These are phyloP conservation scores for Rallus limicola DNA, from an alignment of 2,113 vertebrate genomes.

Conservation along the genomic window DNA sequence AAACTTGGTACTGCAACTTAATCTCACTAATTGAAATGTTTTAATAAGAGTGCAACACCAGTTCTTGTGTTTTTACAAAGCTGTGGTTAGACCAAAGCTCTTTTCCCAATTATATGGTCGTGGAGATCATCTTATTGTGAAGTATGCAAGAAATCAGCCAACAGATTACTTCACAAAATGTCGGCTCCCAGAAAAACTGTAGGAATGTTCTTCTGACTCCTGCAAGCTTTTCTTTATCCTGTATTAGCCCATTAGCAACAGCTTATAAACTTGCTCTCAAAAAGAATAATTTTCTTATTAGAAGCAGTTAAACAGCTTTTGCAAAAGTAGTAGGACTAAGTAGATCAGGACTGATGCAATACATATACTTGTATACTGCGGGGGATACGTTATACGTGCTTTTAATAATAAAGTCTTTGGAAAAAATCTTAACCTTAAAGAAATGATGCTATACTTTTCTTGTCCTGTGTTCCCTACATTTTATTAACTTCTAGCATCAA, in stretches of 20 bases:
- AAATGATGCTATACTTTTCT: neutral
- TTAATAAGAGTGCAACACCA: neutral
- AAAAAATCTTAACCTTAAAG: neutral
- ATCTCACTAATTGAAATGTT: neutral
- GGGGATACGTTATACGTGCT: neutral
- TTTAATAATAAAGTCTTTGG: conserved; percentile 9
- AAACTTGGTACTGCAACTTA: neutral
- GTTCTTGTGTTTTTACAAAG: neutral
- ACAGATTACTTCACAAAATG: neutral
- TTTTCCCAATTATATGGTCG: neutral
- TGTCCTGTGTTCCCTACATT: neutral
- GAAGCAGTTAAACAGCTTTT: neutral
- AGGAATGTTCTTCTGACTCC: neutral
- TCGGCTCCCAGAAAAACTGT: neutral
- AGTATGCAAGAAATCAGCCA: neutral
- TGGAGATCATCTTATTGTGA: neutral
- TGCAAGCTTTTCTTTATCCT: neutral
- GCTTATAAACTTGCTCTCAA: neutral
- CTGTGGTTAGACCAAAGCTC: neutral
- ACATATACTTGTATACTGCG: neutral
- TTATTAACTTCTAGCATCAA: neutral
- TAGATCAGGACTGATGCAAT: neutral
- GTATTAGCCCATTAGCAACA: neutral
- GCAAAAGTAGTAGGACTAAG: neutral
- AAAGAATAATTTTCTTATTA: neutral